Evolutionary conservation across 2,113 vertebrate genomes (phyloP).

Genomic region (Rhabdomys dilectus): DNA sequence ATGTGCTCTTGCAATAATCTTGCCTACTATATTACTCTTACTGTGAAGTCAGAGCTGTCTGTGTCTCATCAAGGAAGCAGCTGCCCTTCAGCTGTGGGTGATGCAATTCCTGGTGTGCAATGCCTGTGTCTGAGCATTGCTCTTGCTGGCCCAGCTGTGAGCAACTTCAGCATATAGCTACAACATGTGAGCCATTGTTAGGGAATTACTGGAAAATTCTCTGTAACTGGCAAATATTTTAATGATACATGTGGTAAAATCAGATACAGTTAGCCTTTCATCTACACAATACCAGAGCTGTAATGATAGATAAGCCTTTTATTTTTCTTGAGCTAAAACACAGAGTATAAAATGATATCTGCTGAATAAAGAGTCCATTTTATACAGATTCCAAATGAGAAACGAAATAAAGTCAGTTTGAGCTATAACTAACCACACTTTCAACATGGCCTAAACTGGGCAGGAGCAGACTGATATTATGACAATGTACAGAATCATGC

Average conservation of each 20-base stretch:
- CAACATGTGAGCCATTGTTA: slow-evolving; percentile 46
- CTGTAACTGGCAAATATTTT: slow-evolving; percentile 62
- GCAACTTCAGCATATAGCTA: slow-evolving; percentile 13
- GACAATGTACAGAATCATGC: neutral
- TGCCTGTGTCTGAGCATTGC: neutral
- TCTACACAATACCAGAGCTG: neutral
- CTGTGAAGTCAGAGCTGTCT: neutral
- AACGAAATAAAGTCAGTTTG: slow-evolving; percentile 60
- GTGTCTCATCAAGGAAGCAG: neutral
- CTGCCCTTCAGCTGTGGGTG: neutral
- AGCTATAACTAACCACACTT: slow-evolving; percentile 51
- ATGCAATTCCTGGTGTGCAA: slow-evolving; percentile 8
- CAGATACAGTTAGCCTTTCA: slow-evolving; percentile 64
- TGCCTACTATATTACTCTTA: neutral
- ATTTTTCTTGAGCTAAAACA: slow-evolving; percentile 73
- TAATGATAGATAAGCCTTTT: slow-evolving; percentile 76
- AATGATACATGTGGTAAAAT: slow-evolving; percentile 22
- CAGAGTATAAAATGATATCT: slow-evolving; percentile 62
- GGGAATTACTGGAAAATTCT: slow-evolving; percentile 44
- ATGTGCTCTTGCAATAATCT: neutral
- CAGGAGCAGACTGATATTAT: neutral
- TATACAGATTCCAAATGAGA: slow-evolving; percentile 50
- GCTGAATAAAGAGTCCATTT: slow-evolving; percentile 61
- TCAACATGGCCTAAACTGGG: slow-evolving; percentile 48
- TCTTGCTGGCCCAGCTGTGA: neutral